Evolutionary conservation across 2,797 vertebrate genomes (phyloP), one percentile per base, ranked within the genome.

Genomic region (Furcifer pardalis): DNA sequence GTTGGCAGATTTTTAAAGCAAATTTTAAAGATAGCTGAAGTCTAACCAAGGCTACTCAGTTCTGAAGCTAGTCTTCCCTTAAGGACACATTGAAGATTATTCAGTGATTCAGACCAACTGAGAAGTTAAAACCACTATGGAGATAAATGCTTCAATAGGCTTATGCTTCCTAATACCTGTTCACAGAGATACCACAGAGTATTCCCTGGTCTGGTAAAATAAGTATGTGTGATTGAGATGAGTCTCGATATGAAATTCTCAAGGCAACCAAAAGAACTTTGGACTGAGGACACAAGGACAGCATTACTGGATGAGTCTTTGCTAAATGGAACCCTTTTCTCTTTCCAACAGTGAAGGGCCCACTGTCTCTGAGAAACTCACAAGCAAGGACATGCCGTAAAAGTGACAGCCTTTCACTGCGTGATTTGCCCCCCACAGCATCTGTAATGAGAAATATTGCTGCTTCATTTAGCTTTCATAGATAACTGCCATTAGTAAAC

Each of bases 11-110:
- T 56, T 56, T 56, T 56, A 56, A 56, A 56, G 52, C 52, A 56
- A 5, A 21, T 15, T 21, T 56, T 56, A 21, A 56, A 21, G 52
- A 19, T 21, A 56, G 52, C 13, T 68, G 27, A 59, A 40, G 19
- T 42, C 12, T 77, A 15, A 60, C 56, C 66, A 32, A 73, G 42
- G 25, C 37, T 2, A 25, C 68, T 21, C 68, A 35, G 62, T 75
- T 80, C 68, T 69, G 12, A 79, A 71, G 74, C 62, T 23, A 72
- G 19, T 35, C 13, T 77, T 83, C 19, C 72, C 32, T n/a, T 84
- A 25, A 77, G 74, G 63, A 74, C 65, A 79, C n/a, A 17, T 37
- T 65, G n/a, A 42, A 79, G 65, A n/a, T 46, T 21, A 68, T 62
- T 42, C 21, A 49, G 25, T 35, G 56, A 81, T 23, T 71, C 13